Percentiles rank a stretch among this genome's conserved stretches.
Evolutionary conservation across 2,113 vertebrate genomes (phyloP).

Genomic region (Sinosuthora webbiana): DNA sequence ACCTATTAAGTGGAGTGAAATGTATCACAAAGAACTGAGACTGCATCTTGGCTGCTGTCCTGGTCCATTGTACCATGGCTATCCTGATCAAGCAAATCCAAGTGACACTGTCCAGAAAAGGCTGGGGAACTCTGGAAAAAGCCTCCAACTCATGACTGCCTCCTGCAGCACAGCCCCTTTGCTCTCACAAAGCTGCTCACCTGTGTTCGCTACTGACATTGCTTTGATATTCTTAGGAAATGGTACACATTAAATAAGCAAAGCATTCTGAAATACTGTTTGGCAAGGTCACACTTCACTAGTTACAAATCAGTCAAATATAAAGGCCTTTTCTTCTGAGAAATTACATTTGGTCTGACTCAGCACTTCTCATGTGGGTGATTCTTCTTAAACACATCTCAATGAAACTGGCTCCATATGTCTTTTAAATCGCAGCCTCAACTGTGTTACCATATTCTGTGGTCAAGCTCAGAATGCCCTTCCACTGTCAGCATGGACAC

Average conservation of each 20-base stretch:
- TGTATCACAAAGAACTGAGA: background rate
- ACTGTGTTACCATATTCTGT: background rate
- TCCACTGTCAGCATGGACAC: background rate
- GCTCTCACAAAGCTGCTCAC: background rate
- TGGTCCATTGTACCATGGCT: accelerated
- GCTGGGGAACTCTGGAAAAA: background rate
- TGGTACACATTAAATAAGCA: background rate
- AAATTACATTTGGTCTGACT: background rate
- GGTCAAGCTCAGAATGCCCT: background rate
- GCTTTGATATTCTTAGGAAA: background rate
- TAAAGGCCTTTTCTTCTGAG: background rate
- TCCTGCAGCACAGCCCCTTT: background rate
- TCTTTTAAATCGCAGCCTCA: background rate
- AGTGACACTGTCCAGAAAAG: background rate
- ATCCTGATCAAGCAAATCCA: background rate
- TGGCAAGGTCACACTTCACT: background rate
- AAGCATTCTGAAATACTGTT: background rate
- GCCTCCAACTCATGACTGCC: background rate
- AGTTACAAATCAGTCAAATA: background rate
- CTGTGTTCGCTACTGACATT: background rate
- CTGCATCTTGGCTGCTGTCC: background rate
- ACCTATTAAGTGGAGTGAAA: background rate
- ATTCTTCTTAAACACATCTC: background rate
- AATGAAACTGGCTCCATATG: background rate
- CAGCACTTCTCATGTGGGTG: background rate